Percentiles rank a stretch among this genome's conserved stretches.
Conservation (phyloP, 2,888 invertebrate genomes). For the Leucoptera coffeella region DNA sequence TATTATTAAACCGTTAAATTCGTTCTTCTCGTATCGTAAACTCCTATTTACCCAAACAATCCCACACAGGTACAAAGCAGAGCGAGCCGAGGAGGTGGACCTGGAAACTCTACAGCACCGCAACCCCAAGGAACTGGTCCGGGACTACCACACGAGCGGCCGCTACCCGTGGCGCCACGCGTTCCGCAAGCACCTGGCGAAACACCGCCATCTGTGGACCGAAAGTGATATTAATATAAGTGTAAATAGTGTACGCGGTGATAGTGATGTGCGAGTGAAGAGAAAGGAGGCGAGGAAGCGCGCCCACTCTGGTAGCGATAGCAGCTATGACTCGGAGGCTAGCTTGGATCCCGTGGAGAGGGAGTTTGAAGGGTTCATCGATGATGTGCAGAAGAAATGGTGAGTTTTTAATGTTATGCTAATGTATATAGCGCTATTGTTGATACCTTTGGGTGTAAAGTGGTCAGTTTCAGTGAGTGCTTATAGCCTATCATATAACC, state of each 20-base stretch:
- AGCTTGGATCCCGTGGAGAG: slow-evolving; percentile 32
- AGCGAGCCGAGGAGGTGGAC: slow-evolving; percentile 20
- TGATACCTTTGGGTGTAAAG: not conserved
- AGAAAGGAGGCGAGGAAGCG: slow-evolving; percentile 19
- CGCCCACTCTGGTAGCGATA: slow-evolving; percentile 25
- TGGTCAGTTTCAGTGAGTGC: too few relatives aligned
- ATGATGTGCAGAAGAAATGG: slow-evolving; percentile 42
- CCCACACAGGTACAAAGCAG: slow-evolving; percentile 4
- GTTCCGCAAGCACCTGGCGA: slow-evolving; percentile 25
- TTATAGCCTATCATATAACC: too few relatives aligned
- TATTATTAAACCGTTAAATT: too few relatives aligned
- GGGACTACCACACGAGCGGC: slow-evolving; percentile 35
- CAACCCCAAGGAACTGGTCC: slow-evolving; percentile 26
- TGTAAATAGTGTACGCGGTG: slow-evolving; percentile 28
- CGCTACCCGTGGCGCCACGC: slow-evolving; percentile 35
- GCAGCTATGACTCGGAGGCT: slow-evolving; percentile 33
- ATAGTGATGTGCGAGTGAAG: slow-evolving; percentile 13
- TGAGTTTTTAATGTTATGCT: slow-evolving; percentile 18
- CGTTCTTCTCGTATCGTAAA: too few relatives aligned
- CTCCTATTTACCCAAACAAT: too few relatives aligned
- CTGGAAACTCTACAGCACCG: slow-evolving; percentile 30
- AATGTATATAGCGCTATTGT: not conserved
- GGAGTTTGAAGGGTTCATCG: slow-evolving; percentile 35
- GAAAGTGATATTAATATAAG: slow-evolving; percentile 18
- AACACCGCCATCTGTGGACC: slow-evolving; percentile 24